These are phyloP conservation scores for Lasioglossum figueresi DNA, from an alignment of 2,888 invertebrate genomes.

Conservation along the genomic window DNA sequence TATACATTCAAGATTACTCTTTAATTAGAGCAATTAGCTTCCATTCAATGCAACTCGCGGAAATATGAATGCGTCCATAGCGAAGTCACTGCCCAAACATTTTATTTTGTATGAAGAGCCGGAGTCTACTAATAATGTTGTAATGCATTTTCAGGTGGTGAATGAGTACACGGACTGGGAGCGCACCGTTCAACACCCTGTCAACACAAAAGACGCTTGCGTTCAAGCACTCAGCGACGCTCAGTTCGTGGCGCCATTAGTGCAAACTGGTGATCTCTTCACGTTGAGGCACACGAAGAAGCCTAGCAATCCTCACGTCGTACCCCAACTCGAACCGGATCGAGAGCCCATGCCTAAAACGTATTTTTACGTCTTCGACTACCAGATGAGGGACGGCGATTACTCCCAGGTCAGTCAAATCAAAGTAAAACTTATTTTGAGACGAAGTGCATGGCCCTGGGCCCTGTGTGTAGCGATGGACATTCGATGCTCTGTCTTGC, in stretches of 20 bases:
- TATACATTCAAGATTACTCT: not conserved
- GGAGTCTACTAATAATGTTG: not conserved
- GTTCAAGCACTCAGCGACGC: constrained; percentile 97
- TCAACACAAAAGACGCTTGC: constrained; percentile 94
- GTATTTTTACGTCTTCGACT: constrained; percentile 96
- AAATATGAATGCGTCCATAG: too few species aligned
- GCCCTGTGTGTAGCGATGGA: too few species aligned
- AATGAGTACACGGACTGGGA: constrained; percentile 99
- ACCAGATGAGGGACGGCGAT: constrained; percentile 95
- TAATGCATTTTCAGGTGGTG: constrained; percentile 83
- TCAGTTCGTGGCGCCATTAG: constrained; percentile 95
- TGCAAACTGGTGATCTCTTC: constrained; percentile 93
- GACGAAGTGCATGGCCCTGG: too few species aligned
- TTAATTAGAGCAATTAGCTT: not conserved
- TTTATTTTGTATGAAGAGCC: not conserved
- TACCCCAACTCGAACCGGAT: constrained; percentile 85
- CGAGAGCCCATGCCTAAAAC: constrained; percentile 89
- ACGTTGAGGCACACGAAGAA: constrained; percentile 84
- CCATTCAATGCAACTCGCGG: not conserved
- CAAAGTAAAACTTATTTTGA: too few species aligned
- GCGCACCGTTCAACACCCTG: constrained; percentile 94
- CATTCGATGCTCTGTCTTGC: too few species aligned
- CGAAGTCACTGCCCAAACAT: not conserved
- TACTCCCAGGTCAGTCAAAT: constrained; percentile 90
- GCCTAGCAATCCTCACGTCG: constrained; percentile 87